Evolutionary conservation across 2,113 vertebrate genomes (phyloP), one percentile per base, ranked within the genome.

Genomic region (Dicaeum eximium): DNA sequence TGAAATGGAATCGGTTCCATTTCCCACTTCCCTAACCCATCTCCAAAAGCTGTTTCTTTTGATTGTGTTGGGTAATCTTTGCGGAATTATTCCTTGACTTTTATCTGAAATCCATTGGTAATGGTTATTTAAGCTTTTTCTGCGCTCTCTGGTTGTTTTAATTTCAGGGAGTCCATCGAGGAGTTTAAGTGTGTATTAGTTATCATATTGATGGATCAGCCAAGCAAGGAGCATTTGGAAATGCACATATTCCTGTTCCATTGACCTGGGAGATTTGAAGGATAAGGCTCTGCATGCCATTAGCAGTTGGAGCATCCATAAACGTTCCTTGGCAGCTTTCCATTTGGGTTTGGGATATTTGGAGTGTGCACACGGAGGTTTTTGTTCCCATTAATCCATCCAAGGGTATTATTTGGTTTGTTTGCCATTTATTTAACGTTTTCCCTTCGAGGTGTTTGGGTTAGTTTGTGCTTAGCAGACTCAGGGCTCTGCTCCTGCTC

Each of bases 21-120:
- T 35, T 14, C 19, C 44, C 51, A 23, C 79, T 53, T 60, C 67
- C 79, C 80, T 64, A 44, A 60, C 62, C 85, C 75, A 21, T 54
- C 92, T 58, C 91, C 67, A 88, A 70, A 70, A 90, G 72, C 74
- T 30, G 18, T 81, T 94, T 47, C 6, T 1, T 88, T 90, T 66
- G 88, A 73, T 82, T 53, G 91, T 48, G 18, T 22, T 48, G 87
- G 87, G 80, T 16, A 57, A 93, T 97, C 87, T 93, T 84, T 66
- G 71, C 70, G 90, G 93, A 96, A 96, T 95, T 51, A 93, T 97
- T 88, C 70, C 92, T 96, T 81, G 95, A 90, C 94, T 97, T 95
- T 65, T 88, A 95, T 97, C 89, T 31, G 91, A 91, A 96, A 97
- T 96, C 96, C 91, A 95, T 95, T 66, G 95, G 87, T 90, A 70